Base-by-base conservation (phyloP, 2,888 invertebrate species). In the Drosophila borealis region DNA sequence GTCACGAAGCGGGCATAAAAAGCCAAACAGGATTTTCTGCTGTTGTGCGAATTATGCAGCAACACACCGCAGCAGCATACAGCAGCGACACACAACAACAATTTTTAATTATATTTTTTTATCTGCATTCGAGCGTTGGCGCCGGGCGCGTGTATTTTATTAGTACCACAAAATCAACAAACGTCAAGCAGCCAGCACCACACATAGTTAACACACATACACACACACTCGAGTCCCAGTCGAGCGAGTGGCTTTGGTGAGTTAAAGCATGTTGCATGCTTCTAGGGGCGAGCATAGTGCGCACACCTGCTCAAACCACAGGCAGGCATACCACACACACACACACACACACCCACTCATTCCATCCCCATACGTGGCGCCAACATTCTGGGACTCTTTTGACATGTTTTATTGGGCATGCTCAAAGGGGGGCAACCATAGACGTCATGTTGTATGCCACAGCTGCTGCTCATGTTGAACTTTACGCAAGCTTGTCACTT, bases 71-170 rank as follows among this genome's bases (percentile, higher is more conserved):
- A 64, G 17, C 34, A 21, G 13, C 46, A 46, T 41, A 50, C 33
- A 45, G 8, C 49, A 53, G 37, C 59, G 29, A 9, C 41, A 57
- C 59, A 61, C 70, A 68, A 72, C 72, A 81, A 59, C 64, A 61
- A 54, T 85, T 85, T 85, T 88, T 85, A 88, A 85, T 85, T 85
- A 85, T 81, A 82, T 71, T 85, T 81, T 29, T 80, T 88, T 85
- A 85, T 85, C 81, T 80, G 63, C 64, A 79, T 70, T 69, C 55
- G 29, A 74, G 83, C 74, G 71, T 70, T 62, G 53, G 55, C 39
- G 46, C 36, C 25, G 53, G 14, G 42, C 68, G 70, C 67, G 77
- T 70, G 60, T 60, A 65, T 73, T 79, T 85, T 80, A 88, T 82
- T 79, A 74, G 70, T 50, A 53, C 54, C 79, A 69, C 78, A 80